Evolutionary conservation across 2,797 vertebrate genomes (phyloP).

Genomic region (Aplochiton taeniatus): DNA sequence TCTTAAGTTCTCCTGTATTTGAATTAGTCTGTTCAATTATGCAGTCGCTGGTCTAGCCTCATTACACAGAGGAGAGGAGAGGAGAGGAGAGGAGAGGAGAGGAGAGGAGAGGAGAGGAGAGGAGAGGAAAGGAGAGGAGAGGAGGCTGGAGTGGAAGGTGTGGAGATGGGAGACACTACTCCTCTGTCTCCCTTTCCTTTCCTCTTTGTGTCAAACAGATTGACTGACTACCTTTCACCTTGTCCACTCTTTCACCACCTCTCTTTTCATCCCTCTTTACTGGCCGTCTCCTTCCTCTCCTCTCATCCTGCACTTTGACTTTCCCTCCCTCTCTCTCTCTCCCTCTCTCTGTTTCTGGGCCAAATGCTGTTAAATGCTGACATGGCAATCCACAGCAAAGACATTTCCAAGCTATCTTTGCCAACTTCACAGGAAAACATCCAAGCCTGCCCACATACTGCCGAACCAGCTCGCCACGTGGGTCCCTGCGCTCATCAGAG

Average conservation of each 20-base stretch:
- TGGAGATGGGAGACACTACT: constrained; percentile 46
- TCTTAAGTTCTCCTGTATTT: constrained; percentile 74
- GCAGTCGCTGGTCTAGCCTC: constrained; percentile 62
- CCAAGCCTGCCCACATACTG: constrained; percentile 43
- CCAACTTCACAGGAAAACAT: constrained; percentile 51
- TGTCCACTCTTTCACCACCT: constrained; percentile 27
- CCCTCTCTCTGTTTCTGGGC: constrained; percentile 29
- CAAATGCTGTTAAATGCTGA: constrained; percentile 44
- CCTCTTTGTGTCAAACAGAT: constrained; percentile 33
- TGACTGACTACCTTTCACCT: constrained; percentile 27
- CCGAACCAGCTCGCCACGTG: constrained; percentile 40
- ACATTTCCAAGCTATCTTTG: constrained; percentile 36
- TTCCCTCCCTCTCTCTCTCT: not conserved
- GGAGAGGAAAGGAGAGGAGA: constrained; percentile 17
- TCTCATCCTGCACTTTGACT: constrained; percentile 7
- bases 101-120: constrained; percentile 38
- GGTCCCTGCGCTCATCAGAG: constrained; percentile 38
- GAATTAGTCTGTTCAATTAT: constrained; percentile 74
- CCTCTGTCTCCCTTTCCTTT: constrained; percentile 30
- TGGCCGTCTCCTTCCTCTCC: not conserved
- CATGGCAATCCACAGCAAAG: constrained; percentile 31
- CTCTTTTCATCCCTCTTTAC: constrained; percentile 1
- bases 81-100: constrained; percentile 40
- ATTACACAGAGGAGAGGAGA: constrained; percentile 62
- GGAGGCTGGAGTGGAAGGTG: too few species aligned